These are phyloP conservation scores for Forbesichthys agassizii DNA, from an alignment of 2,113 vertebrate genomes.

Conservation along the genomic window DNA sequence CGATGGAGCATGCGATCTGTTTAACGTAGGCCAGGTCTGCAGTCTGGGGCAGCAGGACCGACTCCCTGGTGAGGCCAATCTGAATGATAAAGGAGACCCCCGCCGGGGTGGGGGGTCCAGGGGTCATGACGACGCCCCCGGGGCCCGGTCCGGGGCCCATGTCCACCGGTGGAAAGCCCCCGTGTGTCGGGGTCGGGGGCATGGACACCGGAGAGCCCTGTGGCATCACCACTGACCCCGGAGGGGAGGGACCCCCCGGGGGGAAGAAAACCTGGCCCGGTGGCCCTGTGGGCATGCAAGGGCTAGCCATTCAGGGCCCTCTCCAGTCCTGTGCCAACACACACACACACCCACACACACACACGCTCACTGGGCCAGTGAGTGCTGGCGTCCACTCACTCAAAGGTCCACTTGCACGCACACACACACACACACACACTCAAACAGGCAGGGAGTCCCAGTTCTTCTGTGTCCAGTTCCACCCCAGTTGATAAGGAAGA, in stretches of 20 bases:
- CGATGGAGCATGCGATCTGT: conserved; percentile 89
- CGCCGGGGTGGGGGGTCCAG: conserved; percentile 47
- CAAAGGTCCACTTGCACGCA: background rate
- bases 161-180: conserved; percentile 57
- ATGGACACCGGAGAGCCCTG: conserved; percentile 54
- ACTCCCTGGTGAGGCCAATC: conserved; percentile 87
- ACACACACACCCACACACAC: background rate
- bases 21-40: conserved; percentile 88
- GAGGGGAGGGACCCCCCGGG: conserved; percentile 54
- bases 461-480: conserved; percentile 37
- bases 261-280: conserved; percentile 71
- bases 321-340: background rate
- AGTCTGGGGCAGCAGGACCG: conserved; percentile 81
- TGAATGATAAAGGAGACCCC: conserved; percentile 91
- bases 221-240: conserved; percentile 58
- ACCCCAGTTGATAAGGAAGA: conserved; percentile 38
- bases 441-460: conserved; percentile 20
- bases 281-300: conserved; percentile 68
- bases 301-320: conserved; percentile 72
- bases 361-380: background rate
- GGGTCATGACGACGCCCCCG: conserved; percentile 38
- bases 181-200: conserved; percentile 32
- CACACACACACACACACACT: background rate
- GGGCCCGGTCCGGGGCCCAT: conserved; percentile 51
- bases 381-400: no score